Conservation (phyloP, 2,888 invertebrate species). For the Zygothrica quintamaculata region DNA sequence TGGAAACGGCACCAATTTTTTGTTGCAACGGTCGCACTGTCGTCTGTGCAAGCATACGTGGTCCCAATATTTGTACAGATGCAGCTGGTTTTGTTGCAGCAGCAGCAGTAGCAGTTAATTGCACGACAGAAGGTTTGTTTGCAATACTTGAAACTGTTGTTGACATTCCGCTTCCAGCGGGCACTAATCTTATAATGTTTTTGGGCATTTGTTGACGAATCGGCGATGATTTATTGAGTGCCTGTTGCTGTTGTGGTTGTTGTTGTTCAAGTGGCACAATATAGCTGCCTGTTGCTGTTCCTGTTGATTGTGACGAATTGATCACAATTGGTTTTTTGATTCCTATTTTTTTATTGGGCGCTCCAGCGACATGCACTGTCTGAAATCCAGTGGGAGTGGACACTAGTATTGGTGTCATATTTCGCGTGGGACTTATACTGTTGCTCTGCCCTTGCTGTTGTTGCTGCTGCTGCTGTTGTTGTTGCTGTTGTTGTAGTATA, state of each 20-base stretch:
- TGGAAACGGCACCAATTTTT: constrained; percentile 68
- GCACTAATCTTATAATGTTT: constrained; percentile 74
- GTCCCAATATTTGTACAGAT: constrained; percentile 70
- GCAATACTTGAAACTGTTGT: constrained; percentile 15
- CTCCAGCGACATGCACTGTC: constrained; percentile 83
- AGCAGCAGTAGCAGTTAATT: constrained; percentile 28
- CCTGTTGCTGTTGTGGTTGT: constrained; percentile 28
- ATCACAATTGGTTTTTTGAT: constrained; percentile 82
- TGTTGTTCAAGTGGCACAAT: constrained; percentile 42
- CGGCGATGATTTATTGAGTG: constrained; percentile 33
- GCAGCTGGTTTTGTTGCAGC: constrained; percentile 25
- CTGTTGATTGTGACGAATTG: constrained; percentile 28
- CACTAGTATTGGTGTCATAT: constrained; percentile 81
- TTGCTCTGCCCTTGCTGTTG: constrained; percentile 12
- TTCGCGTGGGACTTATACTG: constrained; percentile 50
- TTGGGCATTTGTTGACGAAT: constrained; percentile 63
- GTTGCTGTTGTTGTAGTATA: constrained; percentile 24
- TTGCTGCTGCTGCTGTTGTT: constrained; percentile 11
- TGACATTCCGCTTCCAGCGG: constrained; percentile 38
- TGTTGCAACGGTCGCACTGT: constrained; percentile 68
- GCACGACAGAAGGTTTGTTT: constrained; percentile 39
- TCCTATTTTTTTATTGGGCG: constrained; percentile 71
- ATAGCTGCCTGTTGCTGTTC: constrained; percentile 37
- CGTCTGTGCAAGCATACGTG: constrained; percentile 68
- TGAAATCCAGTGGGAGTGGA: constrained; percentile 83